Base-by-base conservation (phyloP, 2,888 invertebrate genomes). In the Bimastos eiseni region DNA sequence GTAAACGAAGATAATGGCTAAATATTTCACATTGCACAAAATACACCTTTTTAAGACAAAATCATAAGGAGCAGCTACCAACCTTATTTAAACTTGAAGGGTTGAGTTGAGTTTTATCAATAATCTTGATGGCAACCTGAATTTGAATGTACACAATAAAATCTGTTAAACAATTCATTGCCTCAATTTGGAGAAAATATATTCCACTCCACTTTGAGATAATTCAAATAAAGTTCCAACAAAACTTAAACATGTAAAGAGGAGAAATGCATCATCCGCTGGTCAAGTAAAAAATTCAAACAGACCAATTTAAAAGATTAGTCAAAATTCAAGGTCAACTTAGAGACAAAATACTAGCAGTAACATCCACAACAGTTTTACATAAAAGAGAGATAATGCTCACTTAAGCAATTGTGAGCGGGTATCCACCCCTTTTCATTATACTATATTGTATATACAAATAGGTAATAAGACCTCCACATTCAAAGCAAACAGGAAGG, bases 171-270 rank as follows among this genome's bases (percentile, higher is more conserved):
- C 49, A 49, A 49, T 21, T 49, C 49, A 49, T 49, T 49, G 49
- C 49, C 24, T 49, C 49, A 49, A 49, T 49, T 19, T 49, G 49
- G 24, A 17, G 49, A 49, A 49, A 5, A 49, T 49, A 49, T 49
- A 49, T 49, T 49, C 24, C 24, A 49, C 49, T 49, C 49, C 24
- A 21, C 49, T 49, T 21, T 49, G 49, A 24, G 49, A 1, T n/a
- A 37, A 34, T 93, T 94, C 95, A 49, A 21, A 49, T 49, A 49
- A 49, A 49, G 24, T 49, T 49, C 49, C 24, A n/a, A 49, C 49
- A 49, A 49, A 49, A 49, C 49, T 49, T 49, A 49, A 11, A 41
- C 6, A 41, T 49, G 49, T 24, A 49, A 49, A 21, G 24, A 19
- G 49, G 49, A 49, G 49, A 17, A 49, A 21, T 49, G 21, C 49